Evolutionary conservation across 2,888 invertebrate genomes (phyloP).

Genomic region (Spialia ferax): DNA sequence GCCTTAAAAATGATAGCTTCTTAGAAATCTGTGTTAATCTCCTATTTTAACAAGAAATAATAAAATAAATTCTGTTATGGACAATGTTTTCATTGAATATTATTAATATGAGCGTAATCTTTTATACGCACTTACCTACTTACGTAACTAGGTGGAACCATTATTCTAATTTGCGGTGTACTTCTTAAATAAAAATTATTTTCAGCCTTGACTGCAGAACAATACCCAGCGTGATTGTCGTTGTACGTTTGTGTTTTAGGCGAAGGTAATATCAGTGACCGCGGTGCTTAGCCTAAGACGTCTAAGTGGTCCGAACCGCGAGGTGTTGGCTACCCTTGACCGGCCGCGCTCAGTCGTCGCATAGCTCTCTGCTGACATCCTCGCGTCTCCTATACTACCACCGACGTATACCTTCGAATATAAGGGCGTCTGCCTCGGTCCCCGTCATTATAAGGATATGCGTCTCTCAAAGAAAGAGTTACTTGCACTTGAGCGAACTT

Average conservation of each 20-base stretch:
- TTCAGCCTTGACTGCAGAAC: slow-evolving; percentile 43
- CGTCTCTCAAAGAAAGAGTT: slow-evolving; percentile 55
- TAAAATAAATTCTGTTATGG: not conserved
- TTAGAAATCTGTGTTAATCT: too few species aligned
- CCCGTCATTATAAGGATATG: slow-evolving; percentile 64
- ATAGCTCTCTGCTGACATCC: slow-evolving; percentile 70
- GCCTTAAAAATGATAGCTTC: not conserved
- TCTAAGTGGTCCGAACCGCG: slow-evolving; percentile 54
- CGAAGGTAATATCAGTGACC: slow-evolving; percentile 42
- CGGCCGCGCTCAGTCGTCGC: slow-evolving; percentile 70
- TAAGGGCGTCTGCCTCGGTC: slow-evolving; percentile 56
- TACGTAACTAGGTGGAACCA: too few species aligned
- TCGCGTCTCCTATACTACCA: slow-evolving; percentile 62
- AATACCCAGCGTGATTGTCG: slow-evolving; percentile 42
- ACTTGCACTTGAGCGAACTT: slow-evolving; percentile 18
- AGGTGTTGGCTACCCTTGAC: slow-evolving; percentile 68
- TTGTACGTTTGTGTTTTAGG: slow-evolving; percentile 33
- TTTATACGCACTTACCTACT: not conserved
- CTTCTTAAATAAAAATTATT: slow-evolving; percentile 29
- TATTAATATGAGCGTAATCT: slow-evolving; percentile 3
- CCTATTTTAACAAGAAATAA: not conserved
- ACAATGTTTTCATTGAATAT: not conserved
- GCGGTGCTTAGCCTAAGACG: slow-evolving; percentile 41
- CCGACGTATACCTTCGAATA: slow-evolving; percentile 49
- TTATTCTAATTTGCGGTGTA: slow-evolving; percentile 3